Percentiles rank a stretch among this genome's conserved stretches.
Conservation (phyloP, 2,888 invertebrate species). For the Leptopilina syphax region DNA sequence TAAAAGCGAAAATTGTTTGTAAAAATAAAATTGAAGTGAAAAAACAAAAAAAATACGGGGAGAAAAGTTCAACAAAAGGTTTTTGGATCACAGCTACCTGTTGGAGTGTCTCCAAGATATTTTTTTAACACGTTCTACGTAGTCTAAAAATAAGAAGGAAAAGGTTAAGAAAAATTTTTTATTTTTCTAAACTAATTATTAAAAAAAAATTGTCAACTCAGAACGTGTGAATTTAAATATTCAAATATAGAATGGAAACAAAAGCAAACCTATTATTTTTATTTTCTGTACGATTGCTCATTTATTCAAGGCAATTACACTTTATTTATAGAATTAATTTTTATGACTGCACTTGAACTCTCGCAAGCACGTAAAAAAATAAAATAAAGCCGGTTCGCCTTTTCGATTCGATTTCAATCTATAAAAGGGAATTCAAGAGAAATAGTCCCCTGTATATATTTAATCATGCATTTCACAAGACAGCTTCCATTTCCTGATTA, state of each 20-base stretch:
- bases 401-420: too few relatives aligned
- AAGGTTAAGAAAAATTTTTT: constrained; percentile 5
- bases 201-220: neutral
- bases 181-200: too few relatives aligned
- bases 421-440: neutral
- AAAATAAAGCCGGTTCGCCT: neutral
- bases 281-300: neutral
- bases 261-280: constrained; percentile 11
- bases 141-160: constrained; percentile 27
- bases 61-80: constrained; percentile 26
- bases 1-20: neutral
- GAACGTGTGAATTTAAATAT: neutral
- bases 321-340: constrained; percentile 25
- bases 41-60: neutral
- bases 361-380: neutral
- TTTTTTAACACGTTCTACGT: constrained; percentile 29
- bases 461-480: neutral
- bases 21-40: neutral
- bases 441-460: neutral
- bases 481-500: neutral
- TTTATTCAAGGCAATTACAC: neutral
- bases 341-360: neutral
- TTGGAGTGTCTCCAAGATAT: constrained; percentile 34
- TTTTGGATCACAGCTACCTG: constrained; percentile 35
- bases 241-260: neutral